Evolutionary conservation across 2,888 invertebrate species (phyloP), one percentile per base, ranked within the genome.

Genomic region (Melieria crassipennis): DNA sequence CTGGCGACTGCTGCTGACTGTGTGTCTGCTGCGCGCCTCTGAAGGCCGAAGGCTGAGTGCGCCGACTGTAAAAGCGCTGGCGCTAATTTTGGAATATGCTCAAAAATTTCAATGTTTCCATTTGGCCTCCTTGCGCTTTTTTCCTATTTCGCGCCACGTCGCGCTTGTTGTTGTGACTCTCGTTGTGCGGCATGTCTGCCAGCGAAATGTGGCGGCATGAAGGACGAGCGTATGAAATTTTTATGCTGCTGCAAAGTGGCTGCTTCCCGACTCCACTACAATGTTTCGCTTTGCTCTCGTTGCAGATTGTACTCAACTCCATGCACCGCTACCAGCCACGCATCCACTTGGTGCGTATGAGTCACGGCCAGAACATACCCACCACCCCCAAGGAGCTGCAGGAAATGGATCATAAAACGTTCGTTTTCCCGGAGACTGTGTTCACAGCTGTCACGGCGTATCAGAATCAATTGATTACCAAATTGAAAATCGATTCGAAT

Each of bases 281-380:
- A 1, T 30, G 4, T 58, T 48, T n/a, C 16, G 13, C 42, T 63
- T 63, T 48, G 42, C 30, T 50, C 55, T 5, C 42, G 50, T 79
- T 80, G 10, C 92, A 99, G 99, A 93, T 99, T 86, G 98, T 99
- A 79, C 89, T 99, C 76, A 99, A 99, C 87, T 99, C 99, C 58
- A 99, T 99, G 99, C 99, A 99, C 90, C 94, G 97, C 84, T 99
- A 99, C 87, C 99, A 99, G 87, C 99, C 99, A 2, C 90, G 99
- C 78, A 96, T 99, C 85, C 99, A 99, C 88, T 89, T 99, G 84
- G 96, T 99, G 73, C 92, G 95, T 81, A 91, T 94, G 86, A 90
- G 93, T 77, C 95, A 95, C 79, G 94, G 94, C 72, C 92, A 94
- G 80, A 91, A 91, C 83, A 90, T 91, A 67, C 92, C 93, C 77